Percentiles rank a stretch among this genome's conserved stretches.
phyloP scores from a whole-genome alignment of 2,113 vertebrate species.

The Elephantulus edwardii region DNA sequence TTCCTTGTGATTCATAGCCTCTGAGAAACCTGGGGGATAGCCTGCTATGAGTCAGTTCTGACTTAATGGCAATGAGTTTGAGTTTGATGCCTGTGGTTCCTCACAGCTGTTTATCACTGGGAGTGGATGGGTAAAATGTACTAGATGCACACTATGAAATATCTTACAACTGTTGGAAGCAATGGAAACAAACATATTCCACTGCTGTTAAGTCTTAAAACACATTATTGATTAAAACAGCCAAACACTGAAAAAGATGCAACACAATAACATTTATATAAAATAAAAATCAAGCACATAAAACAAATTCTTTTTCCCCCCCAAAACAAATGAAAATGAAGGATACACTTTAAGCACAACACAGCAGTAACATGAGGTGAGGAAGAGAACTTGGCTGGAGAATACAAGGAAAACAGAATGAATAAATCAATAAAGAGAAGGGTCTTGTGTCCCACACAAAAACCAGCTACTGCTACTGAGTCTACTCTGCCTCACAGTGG shows the following conservation, averaged over 20 bases:
- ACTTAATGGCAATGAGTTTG: too few relatives aligned
- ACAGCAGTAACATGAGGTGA: not conserved
- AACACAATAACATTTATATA: not conserved
- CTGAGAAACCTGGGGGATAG: too few relatives aligned
- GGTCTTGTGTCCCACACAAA: not conserved
- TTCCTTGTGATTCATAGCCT: too few relatives aligned
- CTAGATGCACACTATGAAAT: not conserved
- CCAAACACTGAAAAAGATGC: not conserved
- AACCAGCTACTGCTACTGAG: not conserved
- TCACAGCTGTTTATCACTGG: not conserved
- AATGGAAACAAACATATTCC: not conserved
- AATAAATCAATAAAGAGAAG: not conserved
- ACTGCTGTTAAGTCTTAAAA: not conserved
- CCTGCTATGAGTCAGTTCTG: too few relatives aligned
- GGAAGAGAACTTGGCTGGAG: not conserved
- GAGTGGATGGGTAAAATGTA: not conserved
- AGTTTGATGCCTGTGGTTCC: not conserved
- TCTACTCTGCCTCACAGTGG: not conserved
- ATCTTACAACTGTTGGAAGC: not conserved
- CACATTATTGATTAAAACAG: not conserved
- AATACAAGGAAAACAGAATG: not conserved
- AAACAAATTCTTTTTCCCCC: not conserved
- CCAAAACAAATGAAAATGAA: slow-evolving; percentile 31
- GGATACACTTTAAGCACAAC: not conserved
- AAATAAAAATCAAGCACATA: not conserved